Percentiles rank a stretch among this genome's conserved stretches.
Evolutionary conservation across 2,113 vertebrate genomes (phyloP).

Genomic region (Tragelaphus imberbis): DNA sequence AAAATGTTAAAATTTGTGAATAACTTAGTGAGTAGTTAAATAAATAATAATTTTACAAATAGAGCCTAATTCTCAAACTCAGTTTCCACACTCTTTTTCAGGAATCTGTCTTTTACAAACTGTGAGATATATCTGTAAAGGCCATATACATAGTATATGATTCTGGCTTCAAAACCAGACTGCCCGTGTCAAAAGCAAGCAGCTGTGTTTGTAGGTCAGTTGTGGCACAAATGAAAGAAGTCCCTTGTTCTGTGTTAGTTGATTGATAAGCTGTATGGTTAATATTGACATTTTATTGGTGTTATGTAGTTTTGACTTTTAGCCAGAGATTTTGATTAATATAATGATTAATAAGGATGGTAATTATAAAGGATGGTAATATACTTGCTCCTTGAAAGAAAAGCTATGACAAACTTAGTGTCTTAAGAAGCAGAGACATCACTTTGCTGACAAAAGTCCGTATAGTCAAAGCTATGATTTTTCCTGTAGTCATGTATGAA

Average conservation of each 20-base stretch:
- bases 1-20: neutral
- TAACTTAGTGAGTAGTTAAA: neutral
- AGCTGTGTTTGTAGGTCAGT: neutral
- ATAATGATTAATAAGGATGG: neutral
- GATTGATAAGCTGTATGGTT: neutral
- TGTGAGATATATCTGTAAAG: neutral
- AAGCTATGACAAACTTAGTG: neutral
- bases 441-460: neutral
- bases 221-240: neutral
- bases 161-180: neutral
- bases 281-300: neutral
- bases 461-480: neutral
- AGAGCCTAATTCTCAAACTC: neutral
- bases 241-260: neutral
- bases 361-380: neutral
- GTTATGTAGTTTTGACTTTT: neutral
- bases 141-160: neutral
- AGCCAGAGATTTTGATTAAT: neutral
- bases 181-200: neutral
- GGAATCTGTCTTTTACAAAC: neutral
- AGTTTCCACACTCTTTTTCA: neutral
- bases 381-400: neutral
- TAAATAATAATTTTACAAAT: slow-evolving; percentile 7
- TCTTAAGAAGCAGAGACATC: neutral
- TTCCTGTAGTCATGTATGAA: neutral